These are phyloP conservation scores for Pachyramphus minor DNA, from an alignment of 2,113 vertebrate genomes.

Conservation along the genomic window DNA sequence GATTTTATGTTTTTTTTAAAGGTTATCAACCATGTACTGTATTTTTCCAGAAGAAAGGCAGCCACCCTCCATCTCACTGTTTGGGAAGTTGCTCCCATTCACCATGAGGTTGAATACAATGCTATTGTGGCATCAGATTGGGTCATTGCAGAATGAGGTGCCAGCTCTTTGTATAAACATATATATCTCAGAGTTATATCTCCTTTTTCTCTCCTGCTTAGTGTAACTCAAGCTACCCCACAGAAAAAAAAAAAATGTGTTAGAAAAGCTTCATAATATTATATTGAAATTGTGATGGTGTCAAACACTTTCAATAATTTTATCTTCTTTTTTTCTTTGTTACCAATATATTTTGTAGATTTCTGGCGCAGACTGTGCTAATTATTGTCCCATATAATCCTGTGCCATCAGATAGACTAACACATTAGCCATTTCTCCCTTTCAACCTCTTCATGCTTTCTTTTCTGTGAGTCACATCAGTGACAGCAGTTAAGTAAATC, in stretches of 20 bases:
- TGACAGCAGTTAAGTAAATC: slow-evolving; percentile 44
- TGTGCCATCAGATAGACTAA: slow-evolving; percentile 35
- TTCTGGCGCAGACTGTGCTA: not conserved
- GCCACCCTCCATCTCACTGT: not conserved
- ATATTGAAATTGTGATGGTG: not conserved
- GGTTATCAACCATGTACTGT: not conserved
- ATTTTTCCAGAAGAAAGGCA: not conserved
- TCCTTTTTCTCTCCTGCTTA: not conserved
- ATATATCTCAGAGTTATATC: not conserved
- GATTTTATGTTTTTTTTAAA: not conserved
- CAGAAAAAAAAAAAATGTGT: not conserved
- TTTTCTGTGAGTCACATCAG: slow-evolving; percentile 22
- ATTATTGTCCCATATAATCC: slow-evolving; percentile 30
- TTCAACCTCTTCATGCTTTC: not conserved
- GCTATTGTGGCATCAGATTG: no score
- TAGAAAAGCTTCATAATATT: not conserved
- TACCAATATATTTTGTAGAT: not conserved
- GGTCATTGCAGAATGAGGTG: not conserved
- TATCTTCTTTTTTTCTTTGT: not conserved
- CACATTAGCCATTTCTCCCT: slow-evolving; percentile 14
- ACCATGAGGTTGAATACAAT: not conserved
- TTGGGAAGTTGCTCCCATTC: not conserved
- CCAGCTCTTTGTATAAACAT: not conserved
- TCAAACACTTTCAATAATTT: not conserved
- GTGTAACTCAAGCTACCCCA: not conserved